These are phyloP conservation scores for Rhinogobio ventralis DNA, from an alignment of 2,797 vertebrate species.

Conservation along the genomic window DNA sequence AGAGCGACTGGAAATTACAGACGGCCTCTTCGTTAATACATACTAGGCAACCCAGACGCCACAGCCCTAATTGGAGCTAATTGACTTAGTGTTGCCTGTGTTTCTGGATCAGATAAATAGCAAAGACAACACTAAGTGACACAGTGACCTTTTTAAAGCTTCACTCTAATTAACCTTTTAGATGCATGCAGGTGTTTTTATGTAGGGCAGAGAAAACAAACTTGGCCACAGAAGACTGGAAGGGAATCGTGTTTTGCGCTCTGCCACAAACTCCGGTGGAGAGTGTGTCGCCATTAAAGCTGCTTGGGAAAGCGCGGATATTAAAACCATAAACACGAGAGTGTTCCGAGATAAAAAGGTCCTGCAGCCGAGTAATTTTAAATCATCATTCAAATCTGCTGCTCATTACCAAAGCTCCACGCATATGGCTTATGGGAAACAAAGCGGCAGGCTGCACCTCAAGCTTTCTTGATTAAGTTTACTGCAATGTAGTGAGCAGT, in stretches of 20 bases:
- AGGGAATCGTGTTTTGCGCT: not conserved
- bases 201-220: conserved; percentile 63
- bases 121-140: conserved; percentile 77
- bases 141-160: conserved; percentile 76
- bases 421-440: conserved; percentile 17
- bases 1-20: conserved; percentile 68
- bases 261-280: not conserved
- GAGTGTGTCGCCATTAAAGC: not conserved
- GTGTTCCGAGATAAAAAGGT: conserved; percentile 26
- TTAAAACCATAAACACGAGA: conserved; percentile 36
- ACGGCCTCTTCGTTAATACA: conserved; percentile 68
- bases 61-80: conserved; percentile 80
- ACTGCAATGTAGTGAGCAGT: conserved; percentile 4
- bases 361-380: conserved; percentile 44
- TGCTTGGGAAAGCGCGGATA: conserved; percentile 6
- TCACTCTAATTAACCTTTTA: conserved; percentile 81
- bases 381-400: conserved; percentile 46
- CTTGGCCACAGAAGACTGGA: conserved; percentile 44
- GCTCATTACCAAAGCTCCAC: conserved; percentile 30
- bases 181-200: conserved; percentile 67
- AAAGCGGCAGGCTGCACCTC: conserved; percentile 17
- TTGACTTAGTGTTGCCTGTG: conserved; percentile 75
- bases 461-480: conserved; percentile 43
- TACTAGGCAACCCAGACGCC: conserved; percentile 65
- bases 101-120: conserved; percentile 79